Conservation (phyloP, 2,888 invertebrate species). For the Coecobrya sp. region DNA sequence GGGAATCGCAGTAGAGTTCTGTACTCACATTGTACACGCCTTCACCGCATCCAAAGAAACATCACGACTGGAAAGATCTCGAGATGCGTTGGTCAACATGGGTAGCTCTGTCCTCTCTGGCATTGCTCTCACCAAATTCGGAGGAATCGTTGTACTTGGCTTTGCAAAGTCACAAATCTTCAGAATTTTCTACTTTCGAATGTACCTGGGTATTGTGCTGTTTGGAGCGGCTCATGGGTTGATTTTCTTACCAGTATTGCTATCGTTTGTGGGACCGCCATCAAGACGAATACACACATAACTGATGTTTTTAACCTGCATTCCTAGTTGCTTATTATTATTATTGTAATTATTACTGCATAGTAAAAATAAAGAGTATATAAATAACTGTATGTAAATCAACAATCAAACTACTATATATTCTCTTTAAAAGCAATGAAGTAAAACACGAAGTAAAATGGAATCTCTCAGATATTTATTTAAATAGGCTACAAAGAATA, state of each 20-base stretch:
- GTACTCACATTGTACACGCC: conserved; percentile 98
- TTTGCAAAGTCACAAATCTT: conserved; percentile 99
- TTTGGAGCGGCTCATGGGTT: conserved; percentile 99
- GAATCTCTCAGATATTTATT: conserved; percentile 44
- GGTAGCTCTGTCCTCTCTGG: conserved; percentile 99
- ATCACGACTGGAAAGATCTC: conserved; percentile 92
- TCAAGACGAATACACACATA: conserved; percentile 80
- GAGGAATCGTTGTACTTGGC: conserved; percentile 92
- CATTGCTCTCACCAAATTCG: conserved; percentile 99
- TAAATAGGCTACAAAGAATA: background rate
- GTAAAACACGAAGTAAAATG: conserved; percentile 31
- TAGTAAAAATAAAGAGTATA: conserved; percentile 56
- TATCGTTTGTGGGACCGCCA: conserved; percentile 88
- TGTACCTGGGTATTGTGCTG: conserved; percentile 99
- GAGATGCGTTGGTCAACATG: conserved; percentile 95
- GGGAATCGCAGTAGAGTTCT: conserved; percentile 99
- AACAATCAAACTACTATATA: conserved; percentile 29
- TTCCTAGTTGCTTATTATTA: conserved; percentile 79
- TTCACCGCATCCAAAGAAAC: conserved; percentile 94
- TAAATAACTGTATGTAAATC: conserved; percentile 34
- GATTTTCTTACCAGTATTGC: conserved; percentile 98
- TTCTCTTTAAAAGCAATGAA: background rate
- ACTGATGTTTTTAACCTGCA: conserved; percentile 81
- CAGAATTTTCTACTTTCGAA: conserved; percentile 98
- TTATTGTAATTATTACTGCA: conserved; percentile 50